A percentile compares a stretch with the other conserved stretches of the same genome.
phyloP scores from a whole-genome alignment of 2,888 invertebrate genomes.

The Seira ritae region DNA sequence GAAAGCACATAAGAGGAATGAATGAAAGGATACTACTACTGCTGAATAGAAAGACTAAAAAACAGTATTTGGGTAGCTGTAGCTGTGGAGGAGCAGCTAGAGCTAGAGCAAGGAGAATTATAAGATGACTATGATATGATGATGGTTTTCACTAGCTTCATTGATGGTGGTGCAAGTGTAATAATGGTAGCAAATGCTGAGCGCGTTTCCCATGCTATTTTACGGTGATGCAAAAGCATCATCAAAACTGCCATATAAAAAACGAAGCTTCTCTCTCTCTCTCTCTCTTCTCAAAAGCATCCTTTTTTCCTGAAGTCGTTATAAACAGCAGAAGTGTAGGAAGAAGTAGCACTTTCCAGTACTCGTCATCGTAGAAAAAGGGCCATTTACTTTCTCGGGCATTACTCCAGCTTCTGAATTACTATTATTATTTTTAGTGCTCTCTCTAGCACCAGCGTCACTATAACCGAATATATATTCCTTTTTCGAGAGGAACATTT shows the following conservation, averaged over 20 bases:
- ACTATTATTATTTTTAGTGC: slow-evolving; percentile 65
- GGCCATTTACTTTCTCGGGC: slow-evolving; percentile 65
- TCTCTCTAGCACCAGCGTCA: slow-evolving; percentile 49
- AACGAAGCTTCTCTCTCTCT: slow-evolving; percentile 45
- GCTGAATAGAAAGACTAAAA: too few relatives aligned
- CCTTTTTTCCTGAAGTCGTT: slow-evolving; percentile 51
- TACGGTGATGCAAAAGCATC: slow-evolving; percentile 66
- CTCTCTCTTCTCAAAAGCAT: slow-evolving; percentile 50
- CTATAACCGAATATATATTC: slow-evolving; percentile 44
- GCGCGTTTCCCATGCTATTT: slow-evolving; percentile 65
- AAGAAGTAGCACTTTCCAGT: slow-evolving; percentile 39
- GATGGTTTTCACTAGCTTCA: slow-evolving; percentile 62
- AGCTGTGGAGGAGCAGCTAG: too few relatives aligned
- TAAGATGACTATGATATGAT: slow-evolving; percentile 62
- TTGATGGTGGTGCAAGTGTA: slow-evolving; percentile 65
- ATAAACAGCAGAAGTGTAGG: slow-evolving; percentile 40
- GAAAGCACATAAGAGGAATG: too few relatives aligned
- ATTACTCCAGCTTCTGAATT: slow-evolving; percentile 64
- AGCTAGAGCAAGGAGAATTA: too few relatives aligned
- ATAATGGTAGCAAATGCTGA: slow-evolving; percentile 63
- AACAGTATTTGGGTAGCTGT: too few relatives aligned
- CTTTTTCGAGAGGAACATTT: slow-evolving; percentile 53
- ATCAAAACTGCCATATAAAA: slow-evolving; percentile 65
- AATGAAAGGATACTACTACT: too few relatives aligned
- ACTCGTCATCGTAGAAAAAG: slow-evolving; percentile 42